Conservation (phyloP, 2,888 invertebrate species). For the Synergus laeviventris region DNA sequence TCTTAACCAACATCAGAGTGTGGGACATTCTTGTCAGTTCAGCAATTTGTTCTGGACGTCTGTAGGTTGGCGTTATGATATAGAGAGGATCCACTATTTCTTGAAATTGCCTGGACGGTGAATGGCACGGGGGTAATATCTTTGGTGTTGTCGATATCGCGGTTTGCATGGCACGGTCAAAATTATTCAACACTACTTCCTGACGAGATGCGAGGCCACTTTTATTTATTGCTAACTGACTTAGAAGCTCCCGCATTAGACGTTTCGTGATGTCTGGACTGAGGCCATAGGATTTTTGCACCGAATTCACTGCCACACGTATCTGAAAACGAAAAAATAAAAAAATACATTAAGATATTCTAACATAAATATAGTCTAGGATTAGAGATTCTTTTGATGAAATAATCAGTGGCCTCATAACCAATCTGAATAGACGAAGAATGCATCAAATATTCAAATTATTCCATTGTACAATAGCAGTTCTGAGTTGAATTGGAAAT, state of each 20-base stretch:
- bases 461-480: not conserved
- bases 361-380: too few species aligned
- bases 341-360: not conserved
- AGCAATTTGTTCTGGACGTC: conserved; percentile 86
- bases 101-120: conserved; percentile 42
- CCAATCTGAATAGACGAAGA: conserved; percentile 16
- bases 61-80: conserved; percentile 86
- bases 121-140: conserved; percentile 1
- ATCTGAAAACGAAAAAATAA: conserved; percentile 58
- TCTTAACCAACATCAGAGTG: conserved; percentile 82
- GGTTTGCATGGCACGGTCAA: conserved; percentile 41
- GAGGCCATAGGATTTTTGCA: conserved; percentile 66
- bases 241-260: conserved; percentile 63
- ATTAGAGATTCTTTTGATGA: not conserved
- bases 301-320: conserved; percentile 62
- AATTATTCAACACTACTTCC: conserved; percentile 49
- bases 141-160: conserved; percentile 37
- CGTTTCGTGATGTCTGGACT: conserved; percentile 67
- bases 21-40: conserved; percentile 86
- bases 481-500: conserved; percentile 12
- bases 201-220: conserved; percentile 45
- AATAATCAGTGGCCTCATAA: not conserved
- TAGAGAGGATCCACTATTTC: conserved; percentile 76
- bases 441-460: conserved; percentile 28
- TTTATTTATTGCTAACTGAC: conserved; percentile 58